Conservation (phyloP, 2,113 vertebrate genomes). For the Naja naja region DNA sequence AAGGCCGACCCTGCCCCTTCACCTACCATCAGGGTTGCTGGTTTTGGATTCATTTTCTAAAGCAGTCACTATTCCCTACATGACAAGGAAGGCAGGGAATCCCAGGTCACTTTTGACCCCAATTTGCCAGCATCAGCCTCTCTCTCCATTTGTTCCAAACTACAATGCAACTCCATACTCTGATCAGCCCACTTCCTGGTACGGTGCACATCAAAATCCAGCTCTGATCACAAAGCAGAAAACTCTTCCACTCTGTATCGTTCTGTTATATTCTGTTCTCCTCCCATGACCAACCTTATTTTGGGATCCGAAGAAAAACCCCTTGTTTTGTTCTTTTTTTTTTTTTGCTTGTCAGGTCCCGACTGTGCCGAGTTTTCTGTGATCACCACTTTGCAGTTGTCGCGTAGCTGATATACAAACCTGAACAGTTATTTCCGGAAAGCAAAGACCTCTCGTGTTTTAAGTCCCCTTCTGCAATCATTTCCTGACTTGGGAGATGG, state of each 20-base stretch:
- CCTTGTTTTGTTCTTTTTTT: neutral
- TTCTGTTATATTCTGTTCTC: neutral
- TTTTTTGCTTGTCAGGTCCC: neutral
- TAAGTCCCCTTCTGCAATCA: constrained; percentile 75
- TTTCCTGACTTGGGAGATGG: constrained; percentile 69
- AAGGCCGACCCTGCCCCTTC: constrained; percentile 8
- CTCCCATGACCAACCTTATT: neutral
- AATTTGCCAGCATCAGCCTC: constrained; percentile 43
- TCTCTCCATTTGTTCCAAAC: neutral
- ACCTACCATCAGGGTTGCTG: neutral
- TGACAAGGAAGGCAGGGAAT: neutral
- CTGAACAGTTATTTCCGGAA: constrained; percentile 81
- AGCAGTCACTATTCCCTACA: neutral
- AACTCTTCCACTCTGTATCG: neutral
- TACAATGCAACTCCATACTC: neutral
- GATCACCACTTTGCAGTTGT: neutral
- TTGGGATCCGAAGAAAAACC: neutral
- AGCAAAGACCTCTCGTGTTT: constrained; percentile 81
- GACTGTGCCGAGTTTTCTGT: constrained; percentile 35
- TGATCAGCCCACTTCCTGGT: neutral
- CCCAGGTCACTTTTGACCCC: constrained; percentile 34
- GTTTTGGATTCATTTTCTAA: neutral
- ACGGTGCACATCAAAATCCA: neutral
- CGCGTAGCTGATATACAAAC: constrained; percentile 20
- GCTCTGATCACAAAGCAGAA: neutral